Percentiles rank a stretch among this genome's conserved stretches.
These are phyloP conservation scores for Spatulosminthurus flaviceps DNA, from an alignment of 2,888 invertebrate genomes.

Conservation along the genomic window DNA sequence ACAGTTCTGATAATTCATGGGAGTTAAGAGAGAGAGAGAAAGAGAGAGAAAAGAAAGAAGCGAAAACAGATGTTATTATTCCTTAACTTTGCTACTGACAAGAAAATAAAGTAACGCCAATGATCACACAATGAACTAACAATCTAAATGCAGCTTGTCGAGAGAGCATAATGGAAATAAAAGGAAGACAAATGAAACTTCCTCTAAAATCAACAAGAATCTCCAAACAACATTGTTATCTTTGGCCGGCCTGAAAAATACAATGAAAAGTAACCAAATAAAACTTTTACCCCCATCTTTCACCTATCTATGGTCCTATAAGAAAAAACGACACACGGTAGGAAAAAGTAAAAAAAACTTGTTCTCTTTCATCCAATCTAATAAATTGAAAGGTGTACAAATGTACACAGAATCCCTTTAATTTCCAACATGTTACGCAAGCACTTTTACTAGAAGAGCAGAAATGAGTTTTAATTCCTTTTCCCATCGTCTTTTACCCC, in stretches of 20 bases:
- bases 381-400: too few relatives aligned
- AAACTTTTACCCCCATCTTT: not conserved
- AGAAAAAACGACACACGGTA: too few relatives aligned
- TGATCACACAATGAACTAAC: constrained; percentile 19
- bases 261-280: constrained; percentile 28
- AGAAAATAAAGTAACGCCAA: constrained; percentile 36
- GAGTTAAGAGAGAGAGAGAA: constrained; percentile 20
- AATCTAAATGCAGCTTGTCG: constrained; percentile 7
- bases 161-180: constrained; percentile 4
- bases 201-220: constrained; percentile 35
- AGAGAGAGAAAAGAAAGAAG: not conserved
- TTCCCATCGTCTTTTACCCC: too few relatives aligned
- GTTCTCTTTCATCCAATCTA: too few relatives aligned
- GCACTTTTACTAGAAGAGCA: too few relatives aligned
- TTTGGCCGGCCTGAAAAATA: constrained; percentile 40
- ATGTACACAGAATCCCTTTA: too few relatives aligned
- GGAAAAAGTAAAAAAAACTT: too few relatives aligned
- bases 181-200: constrained; percentile 15
- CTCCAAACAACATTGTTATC: constrained; percentile 43
- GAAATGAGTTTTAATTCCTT: too few relatives aligned
- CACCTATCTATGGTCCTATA: too few relatives aligned
- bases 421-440: too few relatives aligned
- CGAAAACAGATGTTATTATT: constrained; percentile 33
- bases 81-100: constrained; percentile 29
- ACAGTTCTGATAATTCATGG: not conserved